phyloP scores from a whole-genome alignment of 1,140 invertebrate species.

The Procambarus clarkii region DNA sequence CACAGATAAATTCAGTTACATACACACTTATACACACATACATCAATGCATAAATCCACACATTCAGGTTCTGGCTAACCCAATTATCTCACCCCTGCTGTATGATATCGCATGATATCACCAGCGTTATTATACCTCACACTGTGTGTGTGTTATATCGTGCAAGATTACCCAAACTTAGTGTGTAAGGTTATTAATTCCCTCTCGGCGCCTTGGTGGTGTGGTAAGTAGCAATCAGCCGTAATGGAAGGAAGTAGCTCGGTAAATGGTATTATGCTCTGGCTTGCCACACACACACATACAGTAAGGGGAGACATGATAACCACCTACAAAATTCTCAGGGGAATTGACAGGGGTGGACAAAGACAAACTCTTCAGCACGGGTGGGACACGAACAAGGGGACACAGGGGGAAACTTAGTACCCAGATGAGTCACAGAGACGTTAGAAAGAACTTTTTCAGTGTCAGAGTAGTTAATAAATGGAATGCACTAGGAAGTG shows the following conservation, averaged over 20 bases:
- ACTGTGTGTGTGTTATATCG: not conserved
- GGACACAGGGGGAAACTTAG: too few species aligned
- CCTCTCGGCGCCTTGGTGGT: not conserved
- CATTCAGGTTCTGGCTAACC: not conserved
- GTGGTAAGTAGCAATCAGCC: conserved; percentile 38
- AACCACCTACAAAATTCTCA: too few species aligned
- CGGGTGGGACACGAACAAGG: too few species aligned
- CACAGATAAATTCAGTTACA: too few species aligned
- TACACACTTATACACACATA: too few species aligned
- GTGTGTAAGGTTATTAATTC: not conserved
- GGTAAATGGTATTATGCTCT: conserved; percentile 32
- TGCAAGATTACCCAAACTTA: not conserved
- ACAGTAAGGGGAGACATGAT: too few species aligned
- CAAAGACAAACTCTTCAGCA: too few species aligned
- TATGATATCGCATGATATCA: not conserved
- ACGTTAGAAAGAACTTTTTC: too few species aligned
- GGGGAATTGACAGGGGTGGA: too few species aligned
- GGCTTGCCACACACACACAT: not conserved
- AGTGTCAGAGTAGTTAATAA: too few species aligned
- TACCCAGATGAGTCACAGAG: too few species aligned
- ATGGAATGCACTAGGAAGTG: too few species aligned
- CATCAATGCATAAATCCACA: not conserved
- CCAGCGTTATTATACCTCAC: not conserved
- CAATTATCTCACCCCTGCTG: not conserved
- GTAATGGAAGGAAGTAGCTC: conserved; percentile 42